Conservation (phyloP, 2,888 invertebrate genomes). For the Dyspetes luteomarginatus region DNA sequence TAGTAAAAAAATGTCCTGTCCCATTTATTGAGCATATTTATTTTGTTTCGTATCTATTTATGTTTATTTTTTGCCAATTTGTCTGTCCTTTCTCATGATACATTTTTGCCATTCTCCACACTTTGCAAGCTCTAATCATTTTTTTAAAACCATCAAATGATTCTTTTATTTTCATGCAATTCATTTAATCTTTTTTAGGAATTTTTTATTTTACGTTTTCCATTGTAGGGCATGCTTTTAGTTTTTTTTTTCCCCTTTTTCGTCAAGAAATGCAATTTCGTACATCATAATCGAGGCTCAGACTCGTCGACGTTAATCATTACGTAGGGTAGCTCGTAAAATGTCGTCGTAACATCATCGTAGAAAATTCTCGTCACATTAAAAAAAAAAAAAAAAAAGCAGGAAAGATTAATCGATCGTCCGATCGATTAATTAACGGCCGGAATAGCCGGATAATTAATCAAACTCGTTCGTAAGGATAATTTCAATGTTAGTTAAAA, state of each 20-base stretch:
- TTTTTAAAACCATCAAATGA: not conserved
- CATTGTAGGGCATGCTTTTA: constrained; percentile 10
- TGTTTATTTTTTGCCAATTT: too few species aligned
- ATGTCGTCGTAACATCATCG: too few species aligned
- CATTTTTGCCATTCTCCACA: constrained; percentile 8
- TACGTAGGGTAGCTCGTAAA: constrained; percentile 24
- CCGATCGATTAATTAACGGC: too few species aligned
- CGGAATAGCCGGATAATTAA: not conserved
- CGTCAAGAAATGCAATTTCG: not conserved
- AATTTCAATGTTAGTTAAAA: not conserved
- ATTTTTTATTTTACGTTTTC: constrained; percentile 1
- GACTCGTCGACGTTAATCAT: constrained; percentile 9
- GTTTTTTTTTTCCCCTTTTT: not conserved
- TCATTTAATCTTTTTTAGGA: not conserved
- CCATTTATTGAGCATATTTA: not conserved
- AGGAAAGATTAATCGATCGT: too few species aligned
- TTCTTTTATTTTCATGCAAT: not conserved
- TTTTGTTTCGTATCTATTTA: not conserved
- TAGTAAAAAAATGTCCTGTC: not conserved
- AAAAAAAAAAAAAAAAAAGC: too few species aligned
- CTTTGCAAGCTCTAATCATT: constrained; percentile 9
- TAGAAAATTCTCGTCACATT: not conserved
- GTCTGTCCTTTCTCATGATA: too few species aligned
- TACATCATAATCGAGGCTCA: constrained; percentile 14
- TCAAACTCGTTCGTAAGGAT: not conserved